Conservation (phyloP, 2,797 vertebrate species). For the Okamejei kenojei region DNA sequence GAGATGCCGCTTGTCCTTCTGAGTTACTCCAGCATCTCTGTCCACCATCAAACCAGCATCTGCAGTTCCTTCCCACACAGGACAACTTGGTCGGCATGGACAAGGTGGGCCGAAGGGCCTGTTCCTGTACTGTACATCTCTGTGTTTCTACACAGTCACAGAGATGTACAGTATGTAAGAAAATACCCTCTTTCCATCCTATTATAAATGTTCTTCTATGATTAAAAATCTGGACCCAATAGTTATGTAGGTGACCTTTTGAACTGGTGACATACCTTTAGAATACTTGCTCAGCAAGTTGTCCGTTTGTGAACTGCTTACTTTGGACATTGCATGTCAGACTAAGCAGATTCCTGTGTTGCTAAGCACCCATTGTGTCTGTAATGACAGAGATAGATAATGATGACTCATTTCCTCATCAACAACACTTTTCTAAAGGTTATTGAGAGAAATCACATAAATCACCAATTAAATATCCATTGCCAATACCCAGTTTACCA, state of each 20-base stretch:
- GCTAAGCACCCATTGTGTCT: constrained; percentile 42
- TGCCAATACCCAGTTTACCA: neutral
- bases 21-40: no score
- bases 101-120: no score
- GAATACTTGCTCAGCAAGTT: constrained; percentile 41
- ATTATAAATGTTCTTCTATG: neutral
- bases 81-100: no score
- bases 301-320: constrained; percentile 35
- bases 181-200: neutral
- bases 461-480: neutral
- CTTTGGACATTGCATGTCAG: neutral
- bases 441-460: neutral
- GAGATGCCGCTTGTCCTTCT: no score
- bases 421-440: neutral
- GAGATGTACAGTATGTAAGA: no score
- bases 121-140: no score
- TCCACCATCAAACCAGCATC: no score
- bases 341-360: constrained; percentile 42
- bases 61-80: no score
- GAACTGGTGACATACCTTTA: neutral
- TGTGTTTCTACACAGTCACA: no score
- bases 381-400: constrained; percentile 15
- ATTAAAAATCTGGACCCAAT: neutral
- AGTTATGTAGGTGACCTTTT: neutral
- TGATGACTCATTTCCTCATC: constrained; percentile 36